Conservation (phyloP, 2,888 invertebrate species). For the Crossocerus cetratus region DNA sequence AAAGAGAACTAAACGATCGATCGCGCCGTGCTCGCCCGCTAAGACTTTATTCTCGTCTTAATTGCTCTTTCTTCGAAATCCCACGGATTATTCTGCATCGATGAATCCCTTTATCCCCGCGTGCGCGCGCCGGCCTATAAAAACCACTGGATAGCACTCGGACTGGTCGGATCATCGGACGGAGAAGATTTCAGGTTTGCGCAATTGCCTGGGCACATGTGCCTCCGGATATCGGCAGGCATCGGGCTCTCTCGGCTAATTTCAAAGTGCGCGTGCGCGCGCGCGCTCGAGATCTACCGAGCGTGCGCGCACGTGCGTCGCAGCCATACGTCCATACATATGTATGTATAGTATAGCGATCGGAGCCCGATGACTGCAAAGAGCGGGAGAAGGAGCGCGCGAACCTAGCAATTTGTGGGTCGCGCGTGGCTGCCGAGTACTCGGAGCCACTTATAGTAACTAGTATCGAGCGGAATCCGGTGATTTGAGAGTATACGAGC, state of each 20-base stretch:
- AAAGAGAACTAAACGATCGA: constrained; percentile 27
- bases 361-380: constrained; percentile 50
- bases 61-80: constrained; percentile 41
- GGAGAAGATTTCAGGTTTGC: no score
- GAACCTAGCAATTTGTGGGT: constrained; percentile 51
- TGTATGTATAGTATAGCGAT: constrained; percentile 45
- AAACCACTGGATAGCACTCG: no score
- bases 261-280: no score
- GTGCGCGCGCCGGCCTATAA: no score
- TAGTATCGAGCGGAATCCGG: constrained; percentile 51
- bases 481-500: constrained; percentile 37
- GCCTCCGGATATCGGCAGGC: no score
- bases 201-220: no score
- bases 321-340: constrained; percentile 40
- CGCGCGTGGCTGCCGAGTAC: constrained; percentile 48
- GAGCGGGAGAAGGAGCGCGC: constrained; percentile 22
- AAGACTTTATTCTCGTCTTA: constrained; percentile 36
- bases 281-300: neutral
- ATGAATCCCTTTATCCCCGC: neutral
- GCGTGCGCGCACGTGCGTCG: constrained; percentile 26
- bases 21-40: constrained; percentile 12
- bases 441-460: constrained; percentile 48
- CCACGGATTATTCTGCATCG: constrained; percentile 21
- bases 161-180: no score
- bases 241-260: no score